Base-by-base conservation (phyloP, 2,888 invertebrate genomes). In the Eupithecia inturbata region DNA sequence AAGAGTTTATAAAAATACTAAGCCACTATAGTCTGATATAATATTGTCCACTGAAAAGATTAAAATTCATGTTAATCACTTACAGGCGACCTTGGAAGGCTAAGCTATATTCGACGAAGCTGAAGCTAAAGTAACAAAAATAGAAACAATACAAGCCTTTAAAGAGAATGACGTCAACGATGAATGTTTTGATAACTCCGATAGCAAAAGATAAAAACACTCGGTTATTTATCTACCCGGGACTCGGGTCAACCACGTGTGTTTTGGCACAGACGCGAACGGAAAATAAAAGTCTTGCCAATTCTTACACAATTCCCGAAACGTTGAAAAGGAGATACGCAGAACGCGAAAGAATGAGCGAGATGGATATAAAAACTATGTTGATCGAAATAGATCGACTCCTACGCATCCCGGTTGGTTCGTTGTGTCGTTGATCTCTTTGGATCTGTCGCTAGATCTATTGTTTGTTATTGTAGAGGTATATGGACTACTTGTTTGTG, bases 391-490 rank as follows among this genome's bases (percentile, higher is more conserved):
- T 94, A 93, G 92, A 90, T 81, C 81, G 75, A 90, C 92, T 89
- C 94, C 93, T 89, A 94, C 93, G 93, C 93, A 91, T 82, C 81
- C 79, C 81, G 79, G 79, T 78, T 71, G 73, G 84, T 82, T 82
- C 82, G 89, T 90, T 85, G 87, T 89, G 94, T 93, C 94, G 92
- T 93, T 94, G 94, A 92, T 93, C 94, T 87, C 92, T 88, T 86
- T 81, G 80, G 84, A 89, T 85, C 84, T 84, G 84, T 81, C 83
- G 80, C 79, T 67, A 79, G 75, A 80, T 83, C 79, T 82, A 82
- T 84, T 85, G 85, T 87, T 87, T 86, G 86, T 89, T 89, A 89
- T 90, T 83, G 81, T 87, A 84, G n/a, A n/a, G 82, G 87, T 82
- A 84, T 75, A 72, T 60, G 74, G 64, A 74, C 45, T 22, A 67